phyloP scores from a whole-genome alignment of 1,140 invertebrate species.

The Bombus fervidus region DNA sequence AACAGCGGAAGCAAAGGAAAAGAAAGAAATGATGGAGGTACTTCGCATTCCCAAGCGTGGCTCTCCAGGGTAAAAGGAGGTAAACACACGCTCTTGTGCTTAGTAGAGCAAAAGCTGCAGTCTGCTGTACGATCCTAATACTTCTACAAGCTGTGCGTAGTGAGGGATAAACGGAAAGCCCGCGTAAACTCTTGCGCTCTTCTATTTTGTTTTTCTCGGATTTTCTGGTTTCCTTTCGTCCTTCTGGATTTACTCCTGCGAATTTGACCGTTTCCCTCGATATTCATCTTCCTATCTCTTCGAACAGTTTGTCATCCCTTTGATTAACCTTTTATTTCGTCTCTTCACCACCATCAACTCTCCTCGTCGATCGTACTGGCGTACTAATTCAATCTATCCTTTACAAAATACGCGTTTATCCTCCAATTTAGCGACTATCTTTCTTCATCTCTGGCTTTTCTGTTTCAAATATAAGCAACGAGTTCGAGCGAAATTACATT shows the following conservation, averaged over 20 bases:
- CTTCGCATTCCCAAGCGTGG: constrained; percentile 65
- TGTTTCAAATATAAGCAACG: background rate
- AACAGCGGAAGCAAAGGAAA: constrained; percentile 43
- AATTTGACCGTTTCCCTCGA: background rate
- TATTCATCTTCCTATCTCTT: too few relatives aligned
- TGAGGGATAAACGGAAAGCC: constrained; percentile 35
- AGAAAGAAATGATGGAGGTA: constrained; percentile 57
- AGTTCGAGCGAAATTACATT: constrained; percentile 43
- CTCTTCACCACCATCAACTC: too few relatives aligned
- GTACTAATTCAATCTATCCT: constrained; percentile 18
- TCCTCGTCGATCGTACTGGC: background rate
- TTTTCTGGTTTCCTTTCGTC: background rate
- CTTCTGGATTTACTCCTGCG: background rate
- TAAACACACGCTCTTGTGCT: constrained; percentile 65
- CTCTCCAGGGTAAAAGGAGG: constrained; percentile 67
- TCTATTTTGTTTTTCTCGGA: background rate
- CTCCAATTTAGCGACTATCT: background rate
- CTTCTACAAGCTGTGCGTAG: constrained; percentile 44
- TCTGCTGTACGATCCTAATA: constrained; percentile 36
- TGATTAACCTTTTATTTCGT: background rate
- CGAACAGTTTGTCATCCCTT: background rate
- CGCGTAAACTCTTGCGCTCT: constrained; percentile 38
- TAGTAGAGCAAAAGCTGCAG: constrained; percentile 51
- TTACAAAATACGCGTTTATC: constrained; percentile 23
- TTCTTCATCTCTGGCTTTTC: background rate